Evolutionary conservation across 2,888 invertebrate genomes (phyloP).

Genomic region (Drosophila macrothrix): DNA sequence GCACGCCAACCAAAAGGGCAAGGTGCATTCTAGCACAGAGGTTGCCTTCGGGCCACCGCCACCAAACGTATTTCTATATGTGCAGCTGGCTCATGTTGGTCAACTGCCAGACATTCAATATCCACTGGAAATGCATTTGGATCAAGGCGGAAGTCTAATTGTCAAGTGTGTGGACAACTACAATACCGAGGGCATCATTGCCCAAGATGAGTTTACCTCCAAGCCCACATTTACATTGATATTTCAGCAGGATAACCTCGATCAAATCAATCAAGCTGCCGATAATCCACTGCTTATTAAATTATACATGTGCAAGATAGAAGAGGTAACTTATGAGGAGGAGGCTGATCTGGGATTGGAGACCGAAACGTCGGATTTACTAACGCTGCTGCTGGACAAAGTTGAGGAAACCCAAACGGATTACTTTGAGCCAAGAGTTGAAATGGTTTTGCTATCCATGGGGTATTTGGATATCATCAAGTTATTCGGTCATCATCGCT

Average conservation of each 20-base stretch:
- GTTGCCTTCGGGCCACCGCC: constrained; percentile 25
- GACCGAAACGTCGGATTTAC: constrained; percentile 1
- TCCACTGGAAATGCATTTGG: constrained; percentile 65
- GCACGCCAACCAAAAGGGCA: constrained; percentile 16
- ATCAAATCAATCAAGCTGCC: constrained; percentile 69
- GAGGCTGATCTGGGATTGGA: constrained; percentile 14
- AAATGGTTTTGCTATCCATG: constrained; percentile 38
- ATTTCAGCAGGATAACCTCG: constrained; percentile 76
- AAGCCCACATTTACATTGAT: constrained; percentile 75
- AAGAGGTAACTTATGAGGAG: background rate
- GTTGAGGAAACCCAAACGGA: background rate
- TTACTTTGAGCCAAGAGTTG: background rate
- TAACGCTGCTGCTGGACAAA: constrained; percentile 1
- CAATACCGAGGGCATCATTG: constrained; percentile 61
- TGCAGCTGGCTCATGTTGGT: constrained; percentile 60
- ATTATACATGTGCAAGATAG: constrained; percentile 59
- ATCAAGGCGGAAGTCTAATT: constrained; percentile 61
- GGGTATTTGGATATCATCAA: constrained; percentile 67
- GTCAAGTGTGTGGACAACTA: constrained; percentile 69
- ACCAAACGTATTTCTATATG: constrained; percentile 75
- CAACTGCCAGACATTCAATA: constrained; percentile 29
- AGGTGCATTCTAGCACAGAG: background rate
- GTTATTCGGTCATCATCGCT: constrained; percentile 57
- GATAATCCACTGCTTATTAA: constrained; percentile 72
- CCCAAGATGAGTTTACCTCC: constrained; percentile 50